Evolutionary conservation across 1,140 invertebrate species (phyloP), one percentile per base, ranked within the genome.

Genomic region (Danaus melanippus): DNA sequence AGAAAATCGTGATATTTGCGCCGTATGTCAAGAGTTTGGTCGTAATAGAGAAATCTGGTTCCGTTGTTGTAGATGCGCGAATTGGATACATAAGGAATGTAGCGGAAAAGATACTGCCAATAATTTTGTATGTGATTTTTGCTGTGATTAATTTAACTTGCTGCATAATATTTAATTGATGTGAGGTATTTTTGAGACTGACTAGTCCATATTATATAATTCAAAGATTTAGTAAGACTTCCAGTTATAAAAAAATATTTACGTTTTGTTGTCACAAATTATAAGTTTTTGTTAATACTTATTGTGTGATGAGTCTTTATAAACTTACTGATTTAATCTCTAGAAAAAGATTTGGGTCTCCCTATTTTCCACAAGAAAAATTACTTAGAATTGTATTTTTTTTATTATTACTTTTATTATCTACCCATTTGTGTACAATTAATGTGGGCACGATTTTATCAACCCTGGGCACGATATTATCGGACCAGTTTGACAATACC

Each of bases 51-150:
- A 50, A 50, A 39, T 50, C 2, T 50, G 48, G 21, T 21, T 43
- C 50, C 50, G 42, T 52, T 52, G 50, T 44, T 52, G 41, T 44
- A 52, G 42, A 21, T 52, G 50, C 42, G 4, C 41, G 1, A 42
- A 52, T 42, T 52, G 50, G 50, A 52, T 52, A 43, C 50, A 52
- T 17, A 52, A 52, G 42, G 42, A 43, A 44, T 52, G 50, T 43
- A 52, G 50, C 41, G 41, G 50, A 44, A 52, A 52, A 52, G 50
- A 52, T 44, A 43, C 50, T 15, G 41, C 50, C 41, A 21, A 52
- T 8, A n/a, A 52, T 12, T 52, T 43, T 51, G 6, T 51, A 12
- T 51, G 21, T 49, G 21, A 21, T 6, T 10, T 32, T n/a, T 49
- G 12, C 10, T 49, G 45, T 46, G 12, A 10, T 15, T 32, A 40